These are phyloP conservation scores for Drosophila lowei DNA, from an alignment of 1,140 invertebrate species.

Conservation along the genomic window DNA sequence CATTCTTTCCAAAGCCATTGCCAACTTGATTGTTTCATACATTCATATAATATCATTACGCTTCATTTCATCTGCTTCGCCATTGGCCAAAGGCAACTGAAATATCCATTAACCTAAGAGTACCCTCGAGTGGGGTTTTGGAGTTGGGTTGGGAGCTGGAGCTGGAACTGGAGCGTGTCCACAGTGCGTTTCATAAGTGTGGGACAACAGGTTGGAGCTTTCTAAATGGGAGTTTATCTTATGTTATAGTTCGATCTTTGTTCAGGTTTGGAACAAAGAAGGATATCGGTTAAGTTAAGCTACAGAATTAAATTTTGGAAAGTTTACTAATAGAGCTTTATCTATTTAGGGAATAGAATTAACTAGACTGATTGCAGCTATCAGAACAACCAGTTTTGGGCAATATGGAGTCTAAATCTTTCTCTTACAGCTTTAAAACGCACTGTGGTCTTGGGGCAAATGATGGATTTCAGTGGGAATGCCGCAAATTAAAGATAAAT, in stretches of 20 bases:
- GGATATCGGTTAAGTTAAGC: conserved; percentile 12
- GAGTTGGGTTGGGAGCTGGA: conserved; percentile 16
- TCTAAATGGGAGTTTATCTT: conserved; percentile 3
- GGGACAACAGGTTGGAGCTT: conserved; percentile 12
- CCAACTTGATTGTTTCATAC: conserved; percentile 47
- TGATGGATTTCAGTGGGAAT: conserved; percentile 39
- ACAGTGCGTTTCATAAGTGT: conserved; percentile 29
- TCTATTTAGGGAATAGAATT: too few relatives aligned
- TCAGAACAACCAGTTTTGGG: background rate
- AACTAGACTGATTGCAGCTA: too few relatives aligned
- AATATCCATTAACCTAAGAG: conserved; percentile 24
- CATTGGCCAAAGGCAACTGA: conserved; percentile 22
- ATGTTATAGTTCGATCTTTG: too few relatives aligned
- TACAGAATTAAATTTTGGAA: conserved; percentile 1
- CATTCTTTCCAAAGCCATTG: conserved; percentile 28
- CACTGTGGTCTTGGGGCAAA: conserved; percentile 7
- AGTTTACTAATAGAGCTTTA: background rate
- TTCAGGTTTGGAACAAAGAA: background rate
- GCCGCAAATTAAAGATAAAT: conserved; percentile 29
- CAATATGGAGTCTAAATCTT: background rate
- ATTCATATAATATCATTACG: conserved; percentile 10
- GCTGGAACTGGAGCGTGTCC: conserved; percentile 8
- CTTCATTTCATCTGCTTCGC: conserved; percentile 36
- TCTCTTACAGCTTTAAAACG: conserved; percentile 8
- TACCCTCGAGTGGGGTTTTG: conserved; percentile 5